phyloP scores from a whole-genome alignment of 2,113 vertebrate species.

The Dipodomys stephensi region DNA sequence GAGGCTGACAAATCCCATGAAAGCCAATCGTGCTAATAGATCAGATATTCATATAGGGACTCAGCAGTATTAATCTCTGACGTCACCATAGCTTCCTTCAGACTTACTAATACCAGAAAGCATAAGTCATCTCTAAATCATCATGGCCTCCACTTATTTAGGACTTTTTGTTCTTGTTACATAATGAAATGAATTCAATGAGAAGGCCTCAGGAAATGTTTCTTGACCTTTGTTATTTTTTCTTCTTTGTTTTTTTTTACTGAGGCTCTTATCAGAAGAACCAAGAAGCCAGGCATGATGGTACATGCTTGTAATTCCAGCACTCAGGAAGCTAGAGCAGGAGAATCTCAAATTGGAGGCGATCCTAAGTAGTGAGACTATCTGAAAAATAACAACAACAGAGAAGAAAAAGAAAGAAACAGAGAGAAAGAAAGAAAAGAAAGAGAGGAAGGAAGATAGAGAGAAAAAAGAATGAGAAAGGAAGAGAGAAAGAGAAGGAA shows the following conservation, averaged over 20 bases:
- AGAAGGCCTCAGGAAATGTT: neutral
- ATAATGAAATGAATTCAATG: neutral
- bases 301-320: too few relatives aligned
- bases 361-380: too few relatives aligned
- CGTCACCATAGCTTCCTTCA: slow-evolving; percentile 35
- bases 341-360: too few relatives aligned
- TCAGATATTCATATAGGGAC: neutral
- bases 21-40: neutral
- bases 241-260: neutral
- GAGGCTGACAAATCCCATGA: slow-evolving; percentile 5
- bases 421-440: too few relatives aligned
- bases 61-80: slow-evolving; percentile 3
- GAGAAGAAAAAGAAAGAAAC: too few relatives aligned
- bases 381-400: too few relatives aligned
- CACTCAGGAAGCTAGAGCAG: too few relatives aligned
- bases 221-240: slow-evolving; percentile 33
- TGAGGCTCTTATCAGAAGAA: slow-evolving; percentile 10
- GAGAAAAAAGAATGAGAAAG: too few relatives aligned
- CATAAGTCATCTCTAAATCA: neutral
- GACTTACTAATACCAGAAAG: slow-evolving; percentile 34
- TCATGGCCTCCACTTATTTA: neutral
- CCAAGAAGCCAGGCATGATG: too few relatives aligned
- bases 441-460: too few relatives aligned
- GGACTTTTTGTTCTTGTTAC: slow-evolving; percentile 29
- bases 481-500: too few relatives aligned